Conservation (phyloP, 1,140 invertebrate species). For the Calosoma granatense region DNA sequence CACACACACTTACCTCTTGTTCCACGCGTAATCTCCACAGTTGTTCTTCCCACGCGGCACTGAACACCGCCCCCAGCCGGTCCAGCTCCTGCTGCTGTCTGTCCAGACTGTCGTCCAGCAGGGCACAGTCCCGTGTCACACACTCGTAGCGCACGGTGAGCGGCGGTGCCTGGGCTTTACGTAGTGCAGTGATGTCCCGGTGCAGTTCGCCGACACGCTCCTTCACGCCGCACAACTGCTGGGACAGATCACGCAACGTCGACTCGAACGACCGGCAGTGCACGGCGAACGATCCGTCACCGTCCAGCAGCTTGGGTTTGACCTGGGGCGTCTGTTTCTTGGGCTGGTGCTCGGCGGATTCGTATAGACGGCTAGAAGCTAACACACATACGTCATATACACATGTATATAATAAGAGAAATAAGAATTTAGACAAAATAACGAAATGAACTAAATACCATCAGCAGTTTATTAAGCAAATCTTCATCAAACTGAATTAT, state of each 20-base stretch:
- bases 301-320: conserved; percentile 38
- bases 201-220: conserved; percentile 54
- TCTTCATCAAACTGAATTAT: too few species aligned
- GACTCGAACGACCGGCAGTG: conserved; percentile 55
- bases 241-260: conserved; percentile 49
- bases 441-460: too few species aligned
- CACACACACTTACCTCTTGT: conserved; percentile 55
- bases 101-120: conserved; percentile 52
- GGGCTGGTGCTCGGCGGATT: conserved; percentile 31
- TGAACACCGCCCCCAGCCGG: conserved; percentile 47
- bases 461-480: too few species aligned
- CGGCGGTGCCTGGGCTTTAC: conserved; percentile 47
- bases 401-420: too few species aligned
- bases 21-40: conserved; percentile 55
- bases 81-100: conserved; percentile 54
- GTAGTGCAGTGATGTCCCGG: conserved; percentile 44
- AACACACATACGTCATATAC: conserved; percentile 22
- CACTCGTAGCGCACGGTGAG: conserved; percentile 45
- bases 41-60: conserved; percentile 58
- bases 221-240: conserved; percentile 50
- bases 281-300: conserved; percentile 50
- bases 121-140: conserved; percentile 47
- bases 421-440: too few species aligned
- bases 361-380: conserved; percentile 26
- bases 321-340: conserved; percentile 38